These are phyloP conservation scores for Gymnocypris eckloni DNA, from an alignment of 2,797 vertebrate species.

Conservation along the genomic window DNA sequence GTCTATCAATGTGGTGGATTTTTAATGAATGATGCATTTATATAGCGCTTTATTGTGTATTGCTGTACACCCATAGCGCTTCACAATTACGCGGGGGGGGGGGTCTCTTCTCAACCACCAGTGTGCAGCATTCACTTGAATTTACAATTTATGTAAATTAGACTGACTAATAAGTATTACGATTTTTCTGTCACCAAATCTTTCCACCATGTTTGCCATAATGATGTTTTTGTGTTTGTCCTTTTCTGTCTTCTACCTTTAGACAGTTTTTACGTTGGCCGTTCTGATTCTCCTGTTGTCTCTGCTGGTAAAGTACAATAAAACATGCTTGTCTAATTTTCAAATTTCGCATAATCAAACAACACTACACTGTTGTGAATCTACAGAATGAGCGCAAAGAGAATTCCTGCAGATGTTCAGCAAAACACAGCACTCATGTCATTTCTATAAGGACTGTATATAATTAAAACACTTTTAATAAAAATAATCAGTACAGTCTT, in stretches of 20 bases:
- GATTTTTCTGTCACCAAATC: background rate
- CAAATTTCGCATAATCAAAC: background rate
- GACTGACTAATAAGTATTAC: background rate
- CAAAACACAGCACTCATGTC: background rate
- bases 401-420: background rate
- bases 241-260: background rate
- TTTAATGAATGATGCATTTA: no score
- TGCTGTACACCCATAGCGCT: no score
- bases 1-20: background rate
- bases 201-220: background rate
- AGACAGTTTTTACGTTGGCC: background rate
- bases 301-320: background rate
- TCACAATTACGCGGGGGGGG: no score
- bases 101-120: no score
- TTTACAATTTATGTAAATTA: background rate
- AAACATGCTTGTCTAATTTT: background rate
- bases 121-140: no score
- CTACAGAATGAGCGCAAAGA: background rate
- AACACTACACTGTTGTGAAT: background rate
- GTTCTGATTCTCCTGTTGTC: background rate
- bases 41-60: no score
- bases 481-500: background rate
- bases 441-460: background rate
- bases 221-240: background rate
- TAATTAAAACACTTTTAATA: background rate